Percentiles rank a stretch among this genome's conserved stretches.
phyloP scores from a whole-genome alignment of 2,797 vertebrate species.

The Acridotheres tristis region DNA sequence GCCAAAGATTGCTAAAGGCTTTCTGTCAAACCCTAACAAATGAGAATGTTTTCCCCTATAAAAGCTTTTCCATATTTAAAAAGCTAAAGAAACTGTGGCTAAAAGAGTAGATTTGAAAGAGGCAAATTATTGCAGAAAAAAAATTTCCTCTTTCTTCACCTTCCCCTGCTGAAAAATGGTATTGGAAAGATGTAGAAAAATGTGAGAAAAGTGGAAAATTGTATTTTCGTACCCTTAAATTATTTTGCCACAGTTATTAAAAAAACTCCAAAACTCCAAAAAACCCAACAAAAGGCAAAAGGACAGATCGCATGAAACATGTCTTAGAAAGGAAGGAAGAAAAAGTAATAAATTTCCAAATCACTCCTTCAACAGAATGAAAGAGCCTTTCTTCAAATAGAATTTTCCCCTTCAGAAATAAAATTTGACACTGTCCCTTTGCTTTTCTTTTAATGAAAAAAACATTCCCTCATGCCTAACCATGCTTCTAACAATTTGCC shows the following conservation, averaged over 20 bases:
- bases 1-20: neutral
- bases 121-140: neutral
- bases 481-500: neutral
- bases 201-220: neutral
- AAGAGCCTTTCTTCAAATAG: neutral
- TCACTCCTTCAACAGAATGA: neutral
- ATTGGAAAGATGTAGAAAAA: neutral
- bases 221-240: neutral
- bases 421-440: neutral
- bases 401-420: neutral
- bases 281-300: fast-evolving
- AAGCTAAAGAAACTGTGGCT: neutral
- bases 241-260: neutral
- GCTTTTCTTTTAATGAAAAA: neutral
- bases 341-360: neutral
- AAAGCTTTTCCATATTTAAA: neutral
- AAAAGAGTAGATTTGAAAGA: neutral
- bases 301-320: neutral
- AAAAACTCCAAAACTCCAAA: neutral
- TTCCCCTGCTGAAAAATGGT: neutral
- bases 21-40: neutral
- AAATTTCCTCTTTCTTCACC: fast-evolving
- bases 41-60: neutral
- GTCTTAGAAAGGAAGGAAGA: neutral
- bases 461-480: neutral